These are phyloP conservation scores for Muntiacus muntjak DNA, from an alignment of 2,113 vertebrate species.

Conservation along the genomic window DNA sequence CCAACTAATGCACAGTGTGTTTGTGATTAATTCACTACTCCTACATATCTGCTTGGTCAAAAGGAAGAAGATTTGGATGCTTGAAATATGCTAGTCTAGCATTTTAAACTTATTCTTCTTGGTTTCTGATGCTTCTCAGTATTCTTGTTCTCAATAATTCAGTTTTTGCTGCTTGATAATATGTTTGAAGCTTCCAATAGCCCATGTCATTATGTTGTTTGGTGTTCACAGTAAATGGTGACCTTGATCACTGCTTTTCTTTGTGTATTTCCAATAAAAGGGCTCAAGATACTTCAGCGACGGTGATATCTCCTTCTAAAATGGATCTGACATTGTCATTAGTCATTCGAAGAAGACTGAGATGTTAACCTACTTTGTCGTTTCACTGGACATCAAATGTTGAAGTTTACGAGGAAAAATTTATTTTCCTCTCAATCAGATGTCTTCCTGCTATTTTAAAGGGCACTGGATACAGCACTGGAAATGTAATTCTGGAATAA, in stretches of 20 bases:
- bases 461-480: not conserved
- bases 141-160: conserved; percentile 53
- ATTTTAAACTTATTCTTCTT: conserved; percentile 32
- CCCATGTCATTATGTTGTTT: conserved; percentile 50
- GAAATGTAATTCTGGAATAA: not conserved
- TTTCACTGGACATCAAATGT: conserved; percentile 47
- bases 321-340: conserved; percentile 46
- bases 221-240: conserved; percentile 19
- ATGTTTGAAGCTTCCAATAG: conserved; percentile 47
- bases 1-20: not conserved
- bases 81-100: conserved; percentile 14
- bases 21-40: not conserved
- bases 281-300: conserved; percentile 29
- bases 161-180: conserved; percentile 51
- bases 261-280: conserved; percentile 52
- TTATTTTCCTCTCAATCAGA: not conserved
- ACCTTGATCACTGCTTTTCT: conserved; percentile 46
- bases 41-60: not conserved
- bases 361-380: conserved; percentile 40
- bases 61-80: conserved; percentile 1
- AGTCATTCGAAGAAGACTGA: conserved; percentile 18
- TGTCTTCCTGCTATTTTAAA: not conserved
- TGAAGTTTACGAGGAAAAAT: conserved; percentile 29
- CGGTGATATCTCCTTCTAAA: conserved; percentile 44
- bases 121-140: conserved; percentile 29